Base-by-base conservation (phyloP, 2,888 invertebrate genomes). In the Cotesia congregata region DNA sequence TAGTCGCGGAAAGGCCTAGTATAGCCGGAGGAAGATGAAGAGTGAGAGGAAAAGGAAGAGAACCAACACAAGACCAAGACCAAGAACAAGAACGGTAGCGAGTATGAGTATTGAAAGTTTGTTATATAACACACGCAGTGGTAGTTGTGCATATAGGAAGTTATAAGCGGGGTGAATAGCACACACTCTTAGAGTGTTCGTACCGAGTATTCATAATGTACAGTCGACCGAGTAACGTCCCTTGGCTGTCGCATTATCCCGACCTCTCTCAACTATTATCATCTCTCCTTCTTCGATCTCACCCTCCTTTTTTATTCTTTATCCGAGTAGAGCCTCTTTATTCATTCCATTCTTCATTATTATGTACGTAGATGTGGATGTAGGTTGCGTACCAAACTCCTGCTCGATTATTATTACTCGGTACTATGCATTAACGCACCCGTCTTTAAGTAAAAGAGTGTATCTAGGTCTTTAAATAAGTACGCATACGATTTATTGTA, bases 81-180 rank as follows among this genome's bases (percentile, higher is more conserved):
- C 30, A 30, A 30, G 30, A 30, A 30, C 30, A 30, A 74, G 39
- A 64, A 71, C 74, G 30, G 71, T 17, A 77, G 30, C 62, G 76
- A 67, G 70, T 68, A 79, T 75, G 76, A 72, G 78, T 20, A 67
- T 77, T 77, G 69, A 50, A 12, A 30, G 30, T 30, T 30, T 30
- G 30, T 30, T 30, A 30, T 50, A 12, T 50, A 50, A 50, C 50
- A 76, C 73, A 79, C 71, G 15, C 76, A 71, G 30, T 30, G 30
- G 30, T 50, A 7, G 7, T 50, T 50, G 9, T 50, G 12, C 12
- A 82, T 80, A 82, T 80, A 82, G 82, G 83, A 85, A 85, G 85
- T 84, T 85, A 85, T 85, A 85, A 86, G 82, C 85, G 80, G 82
- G 83, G 81, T 85, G 86, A 87, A 85, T 85, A 83, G 85, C 80